These are phyloP conservation scores for Zygothrica quintamaculata DNA, from an alignment of 2,888 invertebrate species.

Conservation along the genomic window DNA sequence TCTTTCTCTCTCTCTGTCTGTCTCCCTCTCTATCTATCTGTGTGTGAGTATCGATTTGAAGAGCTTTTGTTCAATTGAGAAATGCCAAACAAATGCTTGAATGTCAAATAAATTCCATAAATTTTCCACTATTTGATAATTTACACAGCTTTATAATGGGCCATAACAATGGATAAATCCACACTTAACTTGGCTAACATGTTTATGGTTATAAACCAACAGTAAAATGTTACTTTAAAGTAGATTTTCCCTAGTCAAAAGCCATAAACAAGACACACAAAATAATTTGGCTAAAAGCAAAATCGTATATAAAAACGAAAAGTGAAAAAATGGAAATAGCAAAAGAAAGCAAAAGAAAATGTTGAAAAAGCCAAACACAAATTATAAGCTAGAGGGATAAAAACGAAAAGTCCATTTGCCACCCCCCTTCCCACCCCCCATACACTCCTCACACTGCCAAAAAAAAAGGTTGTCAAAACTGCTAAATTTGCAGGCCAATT, in stretches of 20 bases:
- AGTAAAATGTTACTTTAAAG: neutral
- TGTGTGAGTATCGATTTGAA: constrained; percentile 40
- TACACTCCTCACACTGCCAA: constrained; percentile 14
- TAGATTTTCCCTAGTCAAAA: neutral
- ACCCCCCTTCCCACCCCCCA: no score
- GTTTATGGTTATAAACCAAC: neutral
- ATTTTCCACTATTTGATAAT: constrained; percentile 41
- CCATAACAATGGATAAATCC: constrained; percentile 2
- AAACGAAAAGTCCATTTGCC: no score
- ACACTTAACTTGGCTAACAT: constrained; percentile 2
- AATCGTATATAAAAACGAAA: constrained; percentile 6
- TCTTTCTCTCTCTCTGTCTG: neutral
- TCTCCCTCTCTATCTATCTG: constrained; percentile 5
- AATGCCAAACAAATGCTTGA: constrained; percentile 25
- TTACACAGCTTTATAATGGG: constrained; percentile 12
- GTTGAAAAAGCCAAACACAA: neutral
- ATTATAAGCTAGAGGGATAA: constrained; percentile 20
- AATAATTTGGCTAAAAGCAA: constrained; percentile 41
- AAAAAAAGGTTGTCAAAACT: constrained; percentile 23
- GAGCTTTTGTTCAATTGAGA: constrained; percentile 48
- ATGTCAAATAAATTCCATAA: constrained; percentile 23
- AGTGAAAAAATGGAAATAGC: neutral
- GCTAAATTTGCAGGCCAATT: constrained; percentile 30
- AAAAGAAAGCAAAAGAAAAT: neutral
- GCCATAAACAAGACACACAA: constrained; percentile 21